Evolutionary conservation across 35 echinoderm and acorn worm species (phyloP).

Genomic region (Holothuria glaberrima): DNA sequence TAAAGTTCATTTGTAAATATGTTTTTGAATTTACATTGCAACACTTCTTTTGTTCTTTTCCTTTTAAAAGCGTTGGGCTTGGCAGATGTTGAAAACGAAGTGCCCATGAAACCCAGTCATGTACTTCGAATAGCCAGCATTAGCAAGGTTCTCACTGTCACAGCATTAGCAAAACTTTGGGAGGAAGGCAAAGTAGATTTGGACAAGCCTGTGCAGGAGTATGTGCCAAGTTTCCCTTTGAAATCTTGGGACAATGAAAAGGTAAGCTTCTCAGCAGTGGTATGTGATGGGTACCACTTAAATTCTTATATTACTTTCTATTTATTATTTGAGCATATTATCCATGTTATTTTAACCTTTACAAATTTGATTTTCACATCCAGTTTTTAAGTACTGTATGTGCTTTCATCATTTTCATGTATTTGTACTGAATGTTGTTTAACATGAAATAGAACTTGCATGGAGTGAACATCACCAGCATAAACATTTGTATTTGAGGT

Average conservation of each 20-base stretch:
- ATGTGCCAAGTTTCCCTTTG: constrained; percentile 85
- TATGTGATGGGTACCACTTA: too few relatives aligned
- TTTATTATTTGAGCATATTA: too few relatives aligned
- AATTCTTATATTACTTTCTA: neutral
- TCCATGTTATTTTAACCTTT: too few relatives aligned
- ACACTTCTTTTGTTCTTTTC: neutral
- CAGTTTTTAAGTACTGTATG: too few relatives aligned
- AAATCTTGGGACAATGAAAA: constrained; percentile 87
- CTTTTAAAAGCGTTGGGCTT: constrained; percentile 78
- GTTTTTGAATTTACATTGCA: neutral
- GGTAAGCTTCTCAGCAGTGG: constrained; percentile 23
- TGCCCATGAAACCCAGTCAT: constrained; percentile 62
- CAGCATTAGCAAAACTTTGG: constrained; percentile 77
- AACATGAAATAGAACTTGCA: too few relatives aligned
- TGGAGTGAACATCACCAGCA: too few relatives aligned
- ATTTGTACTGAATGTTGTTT: too few relatives aligned
- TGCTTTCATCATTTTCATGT: too few relatives aligned
- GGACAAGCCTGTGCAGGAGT: constrained; percentile 82
- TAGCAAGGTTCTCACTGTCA: constrained; percentile 90
- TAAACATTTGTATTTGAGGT: too few relatives aligned
- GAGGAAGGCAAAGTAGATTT: constrained; percentile 91
- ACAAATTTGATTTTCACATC: too few relatives aligned
- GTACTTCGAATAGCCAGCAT: constrained; percentile 91
- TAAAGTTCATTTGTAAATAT: neutral
- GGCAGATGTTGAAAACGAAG: constrained; percentile 89